phyloP scores from a whole-genome alignment of 2,888 invertebrate species.

The Nineta flava region DNA sequence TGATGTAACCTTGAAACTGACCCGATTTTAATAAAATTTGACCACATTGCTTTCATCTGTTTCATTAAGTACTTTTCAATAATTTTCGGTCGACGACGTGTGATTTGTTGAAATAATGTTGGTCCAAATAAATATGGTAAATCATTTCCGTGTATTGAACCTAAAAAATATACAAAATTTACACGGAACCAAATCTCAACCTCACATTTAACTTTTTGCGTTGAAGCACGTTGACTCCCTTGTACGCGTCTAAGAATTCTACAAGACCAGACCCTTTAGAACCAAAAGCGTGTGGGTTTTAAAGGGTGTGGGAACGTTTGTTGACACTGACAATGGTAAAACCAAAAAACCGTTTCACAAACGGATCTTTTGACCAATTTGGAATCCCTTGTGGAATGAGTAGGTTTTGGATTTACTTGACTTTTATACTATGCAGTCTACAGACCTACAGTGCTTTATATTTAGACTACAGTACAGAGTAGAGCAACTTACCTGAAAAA shows the following conservation, averaged over 20 bases:
- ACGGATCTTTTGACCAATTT: too few relatives aligned
- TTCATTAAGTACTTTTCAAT: conserved; percentile 41
- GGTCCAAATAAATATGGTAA: conserved; percentile 49
- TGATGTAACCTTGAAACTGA: conserved; percentile 14
- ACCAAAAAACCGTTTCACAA: too few relatives aligned
- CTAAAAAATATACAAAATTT: conserved; percentile 21
- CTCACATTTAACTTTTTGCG: conserved; percentile 2
- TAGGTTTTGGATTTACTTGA: too few relatives aligned
- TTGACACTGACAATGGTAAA: too few relatives aligned
- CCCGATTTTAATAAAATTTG: conserved; percentile 31
- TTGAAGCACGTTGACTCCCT: neutral
- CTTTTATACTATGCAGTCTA: too few relatives aligned
- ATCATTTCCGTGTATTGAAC: conserved; percentile 51
- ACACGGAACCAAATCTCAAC: neutral
- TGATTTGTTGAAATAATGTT: conserved; percentile 45
- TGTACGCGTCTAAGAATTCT: neutral
- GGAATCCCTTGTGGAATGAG: too few relatives aligned
- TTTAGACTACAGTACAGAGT: too few relatives aligned
- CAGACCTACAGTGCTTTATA: too few relatives aligned
- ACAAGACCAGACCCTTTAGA: too few relatives aligned
- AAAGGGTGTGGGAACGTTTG: too few relatives aligned
- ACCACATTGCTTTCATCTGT: conserved; percentile 32
- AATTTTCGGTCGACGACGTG: conserved; percentile 40
- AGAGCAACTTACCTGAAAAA: too few relatives aligned
- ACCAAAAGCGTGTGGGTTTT: too few relatives aligned